phyloP scores from a whole-genome alignment of 2,888 invertebrate species.

The Phragmatobia fuliginosa region DNA sequence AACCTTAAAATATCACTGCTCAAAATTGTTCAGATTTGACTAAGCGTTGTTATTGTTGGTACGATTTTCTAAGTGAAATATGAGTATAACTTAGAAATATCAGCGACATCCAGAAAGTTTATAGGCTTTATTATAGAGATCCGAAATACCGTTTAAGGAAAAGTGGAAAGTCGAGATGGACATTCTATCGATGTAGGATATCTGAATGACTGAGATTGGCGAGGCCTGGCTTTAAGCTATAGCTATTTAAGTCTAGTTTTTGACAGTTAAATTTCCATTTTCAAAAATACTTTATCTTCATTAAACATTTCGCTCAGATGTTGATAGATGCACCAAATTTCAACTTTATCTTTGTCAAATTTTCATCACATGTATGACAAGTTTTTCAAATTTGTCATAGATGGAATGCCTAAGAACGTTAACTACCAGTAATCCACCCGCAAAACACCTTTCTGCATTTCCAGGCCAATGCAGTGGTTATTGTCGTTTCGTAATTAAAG shows the following conservation, averaged over 20 bases:
- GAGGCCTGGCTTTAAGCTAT: background rate
- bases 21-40: background rate
- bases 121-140: background rate
- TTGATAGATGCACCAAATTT: too few species aligned
- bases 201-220: background rate
- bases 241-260: background rate
- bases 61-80: background rate
- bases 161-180: background rate
- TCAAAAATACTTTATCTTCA: too few species aligned
- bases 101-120: background rate
- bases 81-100: constrained; percentile 1
- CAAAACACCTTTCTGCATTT: background rate
- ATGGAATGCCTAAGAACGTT: background rate
- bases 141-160: background rate
- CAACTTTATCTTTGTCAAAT: too few species aligned
- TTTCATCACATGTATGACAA: too few species aligned
- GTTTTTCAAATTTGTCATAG: background rate
- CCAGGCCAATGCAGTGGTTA: background rate
- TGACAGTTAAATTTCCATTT: background rate
- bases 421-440: background rate
- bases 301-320: too few species aligned
- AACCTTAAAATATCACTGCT: background rate
- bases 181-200: background rate
- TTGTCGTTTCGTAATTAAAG: constrained; percentile 24
- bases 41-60: background rate